Conservation (phyloP, 1,140 invertebrate genomes). For the Matsumurasca onukii region DNA sequence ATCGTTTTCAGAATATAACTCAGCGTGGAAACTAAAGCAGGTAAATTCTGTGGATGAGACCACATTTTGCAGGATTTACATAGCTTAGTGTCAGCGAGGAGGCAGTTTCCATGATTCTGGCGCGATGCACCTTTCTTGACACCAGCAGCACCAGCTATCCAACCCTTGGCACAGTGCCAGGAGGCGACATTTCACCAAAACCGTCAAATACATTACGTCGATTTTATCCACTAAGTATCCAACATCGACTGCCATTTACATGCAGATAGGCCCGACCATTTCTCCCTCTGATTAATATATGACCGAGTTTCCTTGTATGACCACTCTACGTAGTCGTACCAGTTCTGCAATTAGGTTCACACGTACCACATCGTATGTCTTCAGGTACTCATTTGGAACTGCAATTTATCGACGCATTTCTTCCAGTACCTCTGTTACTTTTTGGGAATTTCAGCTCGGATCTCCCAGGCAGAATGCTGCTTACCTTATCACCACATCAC, state of each 20-base stretch:
- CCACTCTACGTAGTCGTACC: not conserved
- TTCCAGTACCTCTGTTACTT: not conserved
- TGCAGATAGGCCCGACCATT: not conserved
- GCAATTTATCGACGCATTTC: not conserved
- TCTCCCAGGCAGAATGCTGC: not conserved
- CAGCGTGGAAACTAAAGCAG: too few species aligned
- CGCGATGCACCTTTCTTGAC: not conserved
- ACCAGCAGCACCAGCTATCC: not conserved
- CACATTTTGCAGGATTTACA: not conserved
- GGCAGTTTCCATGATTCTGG: not conserved
- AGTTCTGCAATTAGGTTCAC: not conserved
- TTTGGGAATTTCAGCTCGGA: not conserved
- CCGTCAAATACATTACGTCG: not conserved
- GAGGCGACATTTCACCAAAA: not conserved
- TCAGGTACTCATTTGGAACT: not conserved
- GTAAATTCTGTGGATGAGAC: not conserved
- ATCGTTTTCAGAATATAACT: too few species aligned
- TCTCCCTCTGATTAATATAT: not conserved
- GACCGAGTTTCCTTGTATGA: not conserved
- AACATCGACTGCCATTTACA: not conserved
- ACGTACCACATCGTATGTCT: not conserved
- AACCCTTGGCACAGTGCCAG: not conserved
- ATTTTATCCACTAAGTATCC: not conserved
- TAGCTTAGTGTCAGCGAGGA: not conserved
- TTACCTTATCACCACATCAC: not conserved